A percentile compares a stretch with the other conserved stretches of the same genome.
Conservation (phyloP, 2,888 invertebrate species). For the Microctonus hyperodae region DNA sequence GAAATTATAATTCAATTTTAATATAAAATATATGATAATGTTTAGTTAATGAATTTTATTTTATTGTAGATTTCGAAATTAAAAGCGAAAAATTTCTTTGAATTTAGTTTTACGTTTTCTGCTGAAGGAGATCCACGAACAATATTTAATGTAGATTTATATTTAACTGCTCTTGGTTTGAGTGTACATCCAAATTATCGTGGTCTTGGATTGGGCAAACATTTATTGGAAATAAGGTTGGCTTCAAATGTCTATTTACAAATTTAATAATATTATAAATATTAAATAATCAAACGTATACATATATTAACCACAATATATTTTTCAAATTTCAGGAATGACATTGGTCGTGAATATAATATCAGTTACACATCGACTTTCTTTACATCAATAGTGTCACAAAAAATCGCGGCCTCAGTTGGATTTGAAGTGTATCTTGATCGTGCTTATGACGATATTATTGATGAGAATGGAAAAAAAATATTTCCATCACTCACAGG, state of each 20-base stretch:
- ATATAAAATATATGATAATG: no score
- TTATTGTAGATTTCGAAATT: conserved; percentile 18
- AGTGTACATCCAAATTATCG: conserved; percentile 53
- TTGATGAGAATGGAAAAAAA: conserved; percentile 41
- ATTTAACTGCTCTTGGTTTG: conserved; percentile 55
- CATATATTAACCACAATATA: not conserved
- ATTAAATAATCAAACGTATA: no score
- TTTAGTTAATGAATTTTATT: no score
- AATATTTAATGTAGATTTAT: conserved; percentile 48
- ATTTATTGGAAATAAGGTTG: conserved; percentile 50
- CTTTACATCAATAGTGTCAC: conserved; percentile 46
- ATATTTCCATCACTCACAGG: conserved; percentile 46
- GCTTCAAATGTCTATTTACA: no score
- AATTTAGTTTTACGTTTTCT: conserved; percentile 26
- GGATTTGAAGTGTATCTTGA: conserved; percentile 42
- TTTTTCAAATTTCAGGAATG: conserved; percentile 34
- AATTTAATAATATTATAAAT: no score
- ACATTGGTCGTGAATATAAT: conserved; percentile 45
- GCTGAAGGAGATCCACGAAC: conserved; percentile 30
- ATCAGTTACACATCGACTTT: conserved; percentile 44
- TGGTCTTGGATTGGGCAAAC: conserved; percentile 53
- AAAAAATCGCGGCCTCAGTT: conserved; percentile 44
- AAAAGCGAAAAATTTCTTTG: conserved; percentile 32
- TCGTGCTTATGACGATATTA: conserved; percentile 37
- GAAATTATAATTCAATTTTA: no score